Evolutionary conservation across 2,888 invertebrate species (phyloP).

Genomic region (Drosophila multiciliata): DNA sequence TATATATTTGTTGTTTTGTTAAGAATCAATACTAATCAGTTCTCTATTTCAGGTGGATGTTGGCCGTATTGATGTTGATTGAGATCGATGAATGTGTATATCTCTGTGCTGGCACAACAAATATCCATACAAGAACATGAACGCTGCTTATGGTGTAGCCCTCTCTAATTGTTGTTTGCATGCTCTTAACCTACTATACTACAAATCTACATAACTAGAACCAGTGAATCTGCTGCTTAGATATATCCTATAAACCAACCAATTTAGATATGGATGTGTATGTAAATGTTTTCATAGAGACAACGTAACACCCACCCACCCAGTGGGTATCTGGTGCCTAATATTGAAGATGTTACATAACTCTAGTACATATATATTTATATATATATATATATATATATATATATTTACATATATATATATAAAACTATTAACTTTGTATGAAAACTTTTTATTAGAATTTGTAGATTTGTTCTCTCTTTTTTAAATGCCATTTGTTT

Average conservation of each 20-base stretch:
- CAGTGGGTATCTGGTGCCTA: conserved; percentile 1
- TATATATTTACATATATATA: conserved; percentile 26
- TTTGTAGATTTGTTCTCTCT: conserved; percentile 69
- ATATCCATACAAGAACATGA: conserved; percentile 51
- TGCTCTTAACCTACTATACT: conserved; percentile 65
- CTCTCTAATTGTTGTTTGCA: conserved; percentile 74
- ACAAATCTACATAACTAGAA: conserved; percentile 53
- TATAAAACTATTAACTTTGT: conserved; percentile 65
- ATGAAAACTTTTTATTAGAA: conserved; percentile 67
- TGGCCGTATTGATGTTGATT: conserved; percentile 56
- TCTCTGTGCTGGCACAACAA: conserved; percentile 52
- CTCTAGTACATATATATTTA: conserved; percentile 58
- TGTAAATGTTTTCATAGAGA: conserved; percentile 39
- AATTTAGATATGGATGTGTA: conserved; percentile 41
- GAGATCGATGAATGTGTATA: conserved; percentile 49
- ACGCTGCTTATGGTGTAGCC: conserved; percentile 71
- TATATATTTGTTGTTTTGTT: conserved; percentile 13
- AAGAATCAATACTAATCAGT: conserved; percentile 82
- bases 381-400: conserved; percentile 29
- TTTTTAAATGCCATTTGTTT: conserved; percentile 47
- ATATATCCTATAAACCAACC: conserved; percentile 33
- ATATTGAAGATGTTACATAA: conserved; percentile 37
- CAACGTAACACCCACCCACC: not conserved
- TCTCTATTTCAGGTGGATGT: conserved; percentile 83
- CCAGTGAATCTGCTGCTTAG: conserved; percentile 59